phyloP scores from a whole-genome alignment of 2,113 vertebrate genomes.

The Cavia aperea region DNA sequence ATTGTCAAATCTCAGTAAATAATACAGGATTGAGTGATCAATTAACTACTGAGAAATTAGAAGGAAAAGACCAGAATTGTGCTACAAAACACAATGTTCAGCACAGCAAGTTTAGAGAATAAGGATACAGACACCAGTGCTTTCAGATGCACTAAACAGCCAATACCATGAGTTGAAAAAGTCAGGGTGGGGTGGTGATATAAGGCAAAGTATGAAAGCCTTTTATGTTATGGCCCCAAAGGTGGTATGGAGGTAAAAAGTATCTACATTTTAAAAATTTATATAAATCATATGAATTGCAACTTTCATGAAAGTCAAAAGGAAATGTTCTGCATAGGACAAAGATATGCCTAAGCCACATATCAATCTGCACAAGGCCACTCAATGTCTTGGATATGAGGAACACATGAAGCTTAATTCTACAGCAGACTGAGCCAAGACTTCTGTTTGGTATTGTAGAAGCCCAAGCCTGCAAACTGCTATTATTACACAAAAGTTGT shows the following conservation, averaged over 20 bases:
- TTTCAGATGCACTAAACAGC: conserved; percentile 15
- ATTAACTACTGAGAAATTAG: conserved; percentile 1
- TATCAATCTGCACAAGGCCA: conserved; percentile 64
- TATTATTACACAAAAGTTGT: conserved; percentile 70
- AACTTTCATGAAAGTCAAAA: conserved; percentile 58
- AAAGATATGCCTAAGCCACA: conserved; percentile 65
- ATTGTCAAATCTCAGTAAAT: conserved; percentile 46
- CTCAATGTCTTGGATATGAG: conserved; percentile 48
- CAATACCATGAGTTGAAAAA: not conserved
- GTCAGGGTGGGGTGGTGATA: not conserved
- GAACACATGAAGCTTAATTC: conserved; percentile 53
- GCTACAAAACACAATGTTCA: conserved; percentile 33
- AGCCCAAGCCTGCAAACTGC: conserved; percentile 63
- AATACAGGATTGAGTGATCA: conserved; percentile 34
- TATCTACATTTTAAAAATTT: conserved; percentile 54
- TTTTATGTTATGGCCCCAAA: conserved; percentile 46
- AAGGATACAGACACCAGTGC: conserved; percentile 4
- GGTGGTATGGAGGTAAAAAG: conserved; percentile 49
- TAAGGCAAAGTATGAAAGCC: conserved; percentile 6
- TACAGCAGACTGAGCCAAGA: conserved; percentile 46
- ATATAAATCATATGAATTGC: conserved; percentile 54
- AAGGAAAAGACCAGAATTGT: conserved; percentile 24
- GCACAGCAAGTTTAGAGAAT: conserved; percentile 41
- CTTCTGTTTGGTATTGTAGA: conserved; percentile 56
- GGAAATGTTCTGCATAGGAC: conserved; percentile 63